phyloP scores from a whole-genome alignment of 2,888 invertebrate genomes.

The Smittia aterrima region DNA sequence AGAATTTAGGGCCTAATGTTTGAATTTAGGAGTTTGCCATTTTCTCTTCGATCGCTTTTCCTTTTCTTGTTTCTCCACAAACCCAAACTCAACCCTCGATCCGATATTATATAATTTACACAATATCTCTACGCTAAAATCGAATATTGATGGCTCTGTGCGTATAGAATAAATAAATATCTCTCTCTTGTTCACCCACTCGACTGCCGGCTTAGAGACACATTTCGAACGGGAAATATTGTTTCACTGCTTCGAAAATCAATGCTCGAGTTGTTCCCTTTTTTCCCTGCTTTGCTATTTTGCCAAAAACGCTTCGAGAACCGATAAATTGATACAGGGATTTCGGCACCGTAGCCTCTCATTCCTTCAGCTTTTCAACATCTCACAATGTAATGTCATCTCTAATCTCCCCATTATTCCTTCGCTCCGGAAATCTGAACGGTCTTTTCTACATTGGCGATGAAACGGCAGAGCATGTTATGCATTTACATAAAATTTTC shows the following conservation, averaged over 20 bases:
- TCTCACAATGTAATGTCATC: background rate
- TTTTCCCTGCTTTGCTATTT: background rate
- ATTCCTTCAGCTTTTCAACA: background rate
- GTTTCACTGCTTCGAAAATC: conserved; percentile 8
- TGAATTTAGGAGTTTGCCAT: conserved; percentile 6
- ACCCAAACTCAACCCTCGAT: background rate
- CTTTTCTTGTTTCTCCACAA: background rate
- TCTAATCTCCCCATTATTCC: background rate
- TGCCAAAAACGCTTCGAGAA: background rate
- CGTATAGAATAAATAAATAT: conserved; percentile 36
- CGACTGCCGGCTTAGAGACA: background rate
- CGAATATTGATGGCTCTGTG: conserved; percentile 40
- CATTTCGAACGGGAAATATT: background rate
- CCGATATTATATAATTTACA: conserved; percentile 32
- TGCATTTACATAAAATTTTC: background rate
- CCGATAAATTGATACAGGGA: conserved; percentile 19
- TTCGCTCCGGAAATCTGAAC: background rate
- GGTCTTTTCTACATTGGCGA: background rate
- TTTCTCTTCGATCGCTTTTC: background rate
- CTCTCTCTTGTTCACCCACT: background rate
- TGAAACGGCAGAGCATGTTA: background rate
- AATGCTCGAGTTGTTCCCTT: background rate
- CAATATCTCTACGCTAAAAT: conserved; percentile 36
- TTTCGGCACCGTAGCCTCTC: background rate
- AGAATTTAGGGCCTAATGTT: background rate